Percentiles rank a stretch among this genome's conserved stretches.
These are phyloP conservation scores for Suncus etruscus DNA, from an alignment of 2,113 vertebrate genomes.

Conservation along the genomic window DNA sequence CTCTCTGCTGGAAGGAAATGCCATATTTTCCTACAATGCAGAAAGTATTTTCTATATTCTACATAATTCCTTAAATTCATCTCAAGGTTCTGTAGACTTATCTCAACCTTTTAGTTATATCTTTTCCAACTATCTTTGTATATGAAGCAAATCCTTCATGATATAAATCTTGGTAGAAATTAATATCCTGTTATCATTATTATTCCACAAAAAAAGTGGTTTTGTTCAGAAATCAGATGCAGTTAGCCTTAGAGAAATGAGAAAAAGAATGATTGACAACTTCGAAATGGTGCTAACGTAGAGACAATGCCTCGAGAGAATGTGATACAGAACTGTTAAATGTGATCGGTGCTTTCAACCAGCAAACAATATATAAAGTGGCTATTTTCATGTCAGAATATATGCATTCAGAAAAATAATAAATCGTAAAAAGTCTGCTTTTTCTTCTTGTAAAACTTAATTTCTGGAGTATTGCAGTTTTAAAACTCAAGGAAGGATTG, in stretches of 20 bases:
- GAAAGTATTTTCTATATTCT: not conserved
- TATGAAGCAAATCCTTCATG: not conserved
- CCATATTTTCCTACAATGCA: not conserved
- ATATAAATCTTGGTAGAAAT: not conserved
- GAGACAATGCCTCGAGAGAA: not conserved
- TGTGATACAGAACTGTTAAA: not conserved
- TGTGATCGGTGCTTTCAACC: not conserved
- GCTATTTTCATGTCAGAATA: not conserved
- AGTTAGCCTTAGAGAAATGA: not conserved
- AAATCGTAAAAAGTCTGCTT: not conserved
- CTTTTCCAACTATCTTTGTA: not conserved
- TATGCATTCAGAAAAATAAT: not conserved
- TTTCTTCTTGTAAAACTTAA: not conserved
- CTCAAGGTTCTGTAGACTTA: not conserved
- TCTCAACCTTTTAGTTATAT: not conserved
- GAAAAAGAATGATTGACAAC: not conserved
- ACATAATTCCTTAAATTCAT: not conserved
- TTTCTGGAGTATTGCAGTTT: not conserved
- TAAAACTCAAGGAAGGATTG: not conserved
- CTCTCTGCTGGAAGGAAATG: not conserved
- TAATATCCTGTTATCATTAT: not conserved
- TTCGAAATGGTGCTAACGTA: not conserved
- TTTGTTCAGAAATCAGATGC: conserved; percentile 36
- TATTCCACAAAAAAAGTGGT: not conserved
- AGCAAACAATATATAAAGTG: not conserved